Evolutionary conservation across 2,113 vertebrate genomes (phyloP).

Genomic region (Shinisaurus crocodilurus): DNA sequence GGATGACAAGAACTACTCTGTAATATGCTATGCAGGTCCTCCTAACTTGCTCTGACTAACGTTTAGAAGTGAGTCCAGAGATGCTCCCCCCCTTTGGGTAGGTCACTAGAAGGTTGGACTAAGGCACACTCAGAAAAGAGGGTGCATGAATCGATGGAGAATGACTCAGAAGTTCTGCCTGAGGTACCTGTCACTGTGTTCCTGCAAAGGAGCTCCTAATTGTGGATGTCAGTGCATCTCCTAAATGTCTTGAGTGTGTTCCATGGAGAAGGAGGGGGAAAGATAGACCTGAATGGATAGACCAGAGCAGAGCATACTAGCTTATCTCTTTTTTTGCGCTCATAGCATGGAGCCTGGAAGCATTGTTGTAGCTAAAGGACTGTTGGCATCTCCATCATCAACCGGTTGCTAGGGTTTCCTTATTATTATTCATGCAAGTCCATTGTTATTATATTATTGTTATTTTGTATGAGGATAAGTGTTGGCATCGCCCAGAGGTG

Average conservation of each 20-base stretch:
- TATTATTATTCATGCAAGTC: not conserved
- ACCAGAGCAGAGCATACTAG: not conserved
- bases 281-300: not conserved
- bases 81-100: not conserved
- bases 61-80: not conserved
- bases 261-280: not conserved
- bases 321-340: not conserved
- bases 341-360: not conserved
- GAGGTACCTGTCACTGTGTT: not conserved
- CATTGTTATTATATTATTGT: not conserved
- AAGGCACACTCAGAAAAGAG: not conserved
- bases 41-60: not conserved
- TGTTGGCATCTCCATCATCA: not conserved
- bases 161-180: conserved; percentile 7
- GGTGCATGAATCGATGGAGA: not conserved
- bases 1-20: not conserved
- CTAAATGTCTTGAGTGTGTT: not conserved
- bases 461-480: too few species aligned
- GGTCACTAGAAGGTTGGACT: not conserved
- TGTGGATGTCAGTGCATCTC: not conserved
- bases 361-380: not conserved
- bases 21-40: not conserved
- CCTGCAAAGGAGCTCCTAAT: not conserved
- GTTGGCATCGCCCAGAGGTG: not conserved
- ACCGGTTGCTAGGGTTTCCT: not conserved